These are phyloP conservation scores for cattle (Bos taurus) DNA, from an alignment of 2,113 vertebrate genomes.

Conservation along the genomic window ARS-UCD2.0 NC_037357.1:89839501-89840000, in stretches of 20 bases:
- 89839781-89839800: not conserved
- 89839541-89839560: not conserved
- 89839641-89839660: not conserved
- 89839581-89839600: not conserved
- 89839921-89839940: not conserved
- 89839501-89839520: not conserved
- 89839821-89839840: not conserved
- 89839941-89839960: not conserved
- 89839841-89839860: not conserved
- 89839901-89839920: not conserved
- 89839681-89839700: not conserved
- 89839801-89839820: not conserved
- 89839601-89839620: constrained; percentile 3
- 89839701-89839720: not conserved
- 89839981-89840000: not conserved
- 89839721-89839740: not conserved
- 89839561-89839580: not conserved
- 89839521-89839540: not conserved
- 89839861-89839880: not conserved
- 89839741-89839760: not conserved
- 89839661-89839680: not conserved
- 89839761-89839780: not conserved
- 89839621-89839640: not conserved
- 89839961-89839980: not conserved
- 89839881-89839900: not conserved